A percentile compares a stretch with the other conserved stretches of the same genome.
These are phyloP conservation scores for Eupeodes luniger DNA, from an alignment of 2,888 invertebrate species.

Conservation along the genomic window DNA sequence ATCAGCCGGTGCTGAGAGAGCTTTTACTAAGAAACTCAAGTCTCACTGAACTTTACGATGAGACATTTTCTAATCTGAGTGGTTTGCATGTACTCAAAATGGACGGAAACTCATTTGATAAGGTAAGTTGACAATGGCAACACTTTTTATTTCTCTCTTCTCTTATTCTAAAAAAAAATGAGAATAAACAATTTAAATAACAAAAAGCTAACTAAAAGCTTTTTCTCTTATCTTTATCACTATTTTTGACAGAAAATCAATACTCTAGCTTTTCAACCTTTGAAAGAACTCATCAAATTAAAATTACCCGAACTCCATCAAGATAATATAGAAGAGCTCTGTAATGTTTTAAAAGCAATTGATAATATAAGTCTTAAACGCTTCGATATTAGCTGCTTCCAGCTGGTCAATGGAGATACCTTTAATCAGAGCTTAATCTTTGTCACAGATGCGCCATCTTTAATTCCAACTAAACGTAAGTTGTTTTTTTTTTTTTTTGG, in stretches of 20 bases:
- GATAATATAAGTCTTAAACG: slow-evolving; percentile 82
- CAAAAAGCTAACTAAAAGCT: slow-evolving; percentile 36
- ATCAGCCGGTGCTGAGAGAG: slow-evolving; percentile 81
- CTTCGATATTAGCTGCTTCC: slow-evolving; percentile 83
- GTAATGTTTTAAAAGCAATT: slow-evolving; percentile 82
- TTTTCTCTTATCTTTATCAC: slow-evolving; percentile 44
- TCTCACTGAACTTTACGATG: slow-evolving; percentile 81
- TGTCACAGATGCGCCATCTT: slow-evolving; percentile 80
- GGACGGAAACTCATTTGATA: slow-evolving; percentile 82
- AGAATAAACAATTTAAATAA: not conserved
- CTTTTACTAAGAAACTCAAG: slow-evolving; percentile 83
- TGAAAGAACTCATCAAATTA: slow-evolving; percentile 82
- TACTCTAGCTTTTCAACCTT: slow-evolving; percentile 82
- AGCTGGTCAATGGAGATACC: slow-evolving; percentile 82
- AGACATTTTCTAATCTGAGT: slow-evolving; percentile 82
- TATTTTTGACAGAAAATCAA: slow-evolving; percentile 82
- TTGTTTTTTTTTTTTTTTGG: not conserved
- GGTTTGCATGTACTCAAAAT: slow-evolving; percentile 82
- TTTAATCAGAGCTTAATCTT: slow-evolving; percentile 83
- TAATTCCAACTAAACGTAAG: slow-evolving; percentile 39
- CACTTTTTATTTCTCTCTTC: slow-evolving; percentile 37
- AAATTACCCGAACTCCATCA: slow-evolving; percentile 82
- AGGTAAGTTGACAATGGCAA: slow-evolving; percentile 78
- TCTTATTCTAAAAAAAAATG: not conserved
- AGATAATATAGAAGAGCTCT: slow-evolving; percentile 80